These are phyloP conservation scores for Petrocephalus schoutedeni DNA, from an alignment of 2,797 vertebrate genomes.

Conservation along the genomic window DNA sequence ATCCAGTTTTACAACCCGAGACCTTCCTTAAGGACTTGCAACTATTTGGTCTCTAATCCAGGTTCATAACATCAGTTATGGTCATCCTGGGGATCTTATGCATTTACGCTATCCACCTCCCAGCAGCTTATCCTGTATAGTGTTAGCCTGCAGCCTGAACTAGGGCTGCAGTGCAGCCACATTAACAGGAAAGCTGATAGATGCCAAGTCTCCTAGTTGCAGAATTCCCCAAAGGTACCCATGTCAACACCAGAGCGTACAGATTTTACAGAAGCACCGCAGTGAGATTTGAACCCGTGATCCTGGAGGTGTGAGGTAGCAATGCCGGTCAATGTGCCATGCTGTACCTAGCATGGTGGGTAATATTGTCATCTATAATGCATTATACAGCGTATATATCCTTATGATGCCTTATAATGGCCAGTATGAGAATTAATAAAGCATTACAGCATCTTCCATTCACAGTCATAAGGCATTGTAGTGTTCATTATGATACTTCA, in stretches of 20 bases:
- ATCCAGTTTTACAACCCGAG: background rate
- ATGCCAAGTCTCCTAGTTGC: background rate
- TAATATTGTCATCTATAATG: background rate
- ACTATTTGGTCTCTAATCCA: background rate
- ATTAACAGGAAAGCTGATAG: background rate
- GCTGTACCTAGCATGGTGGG: background rate
- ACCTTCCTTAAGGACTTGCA: background rate
- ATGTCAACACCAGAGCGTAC: background rate
- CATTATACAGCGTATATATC: background rate
- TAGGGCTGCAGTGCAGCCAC: background rate
- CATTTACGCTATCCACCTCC: background rate
- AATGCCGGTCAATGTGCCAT: background rate
- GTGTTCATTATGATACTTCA: background rate
- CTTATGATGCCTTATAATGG: background rate
- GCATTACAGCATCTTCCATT: background rate
- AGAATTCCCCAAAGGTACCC: background rate
- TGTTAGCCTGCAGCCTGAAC: background rate
- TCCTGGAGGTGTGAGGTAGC: background rate
- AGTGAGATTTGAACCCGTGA: background rate
- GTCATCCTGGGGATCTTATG: background rate
- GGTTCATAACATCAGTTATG: background rate
- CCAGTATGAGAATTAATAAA: background rate
- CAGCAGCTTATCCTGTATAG: background rate
- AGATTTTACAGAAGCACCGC: background rate
- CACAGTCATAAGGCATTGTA: background rate